phyloP scores from a whole-genome alignment of 2,888 invertebrate genomes.

The Druceiella hillmani region DNA sequence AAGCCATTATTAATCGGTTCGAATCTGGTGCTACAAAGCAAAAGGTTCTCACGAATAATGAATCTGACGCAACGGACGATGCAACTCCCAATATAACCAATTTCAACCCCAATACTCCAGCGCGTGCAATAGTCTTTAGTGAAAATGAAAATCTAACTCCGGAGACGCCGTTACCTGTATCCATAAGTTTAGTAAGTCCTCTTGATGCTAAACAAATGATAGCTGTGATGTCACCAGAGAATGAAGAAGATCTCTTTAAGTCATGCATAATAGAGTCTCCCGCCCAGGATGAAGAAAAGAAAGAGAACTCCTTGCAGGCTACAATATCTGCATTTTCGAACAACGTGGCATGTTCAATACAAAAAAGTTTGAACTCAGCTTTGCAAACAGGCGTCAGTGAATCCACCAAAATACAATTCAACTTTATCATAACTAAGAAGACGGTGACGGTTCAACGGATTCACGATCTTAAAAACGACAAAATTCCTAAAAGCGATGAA shows the following conservation, averaged over 20 bases:
- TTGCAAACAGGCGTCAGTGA: too few relatives aligned
- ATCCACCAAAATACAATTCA: conserved; percentile 46
- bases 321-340: conserved; percentile 38
- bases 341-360: conserved; percentile 39
- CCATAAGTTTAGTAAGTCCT: too few relatives aligned
- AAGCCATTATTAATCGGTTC: conserved; percentile 44
- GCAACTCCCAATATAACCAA: conserved; percentile 39
- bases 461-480: too few relatives aligned
- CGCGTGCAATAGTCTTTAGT: conserved; percentile 46
- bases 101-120: conserved; percentile 31
- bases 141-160: too few relatives aligned
- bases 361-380: conserved; percentile 38
- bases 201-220: conserved; percentile 25
- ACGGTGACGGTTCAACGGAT: conserved; percentile 38
- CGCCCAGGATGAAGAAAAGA: conserved; percentile 11
- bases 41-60: conserved; percentile 33
- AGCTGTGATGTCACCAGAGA: conserved; percentile 34
- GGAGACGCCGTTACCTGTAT: too few relatives aligned
- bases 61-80: conserved; percentile 30
- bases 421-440: conserved; percentile 44
- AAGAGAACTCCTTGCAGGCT: too few relatives aligned
- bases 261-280: conserved; percentile 38
- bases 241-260: conserved; percentile 41
- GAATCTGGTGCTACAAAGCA: conserved; percentile 35
- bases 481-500: too few relatives aligned